Conservation (phyloP, 2,797 vertebrate species). For the Enteromius unitaeniatus region DNA sequence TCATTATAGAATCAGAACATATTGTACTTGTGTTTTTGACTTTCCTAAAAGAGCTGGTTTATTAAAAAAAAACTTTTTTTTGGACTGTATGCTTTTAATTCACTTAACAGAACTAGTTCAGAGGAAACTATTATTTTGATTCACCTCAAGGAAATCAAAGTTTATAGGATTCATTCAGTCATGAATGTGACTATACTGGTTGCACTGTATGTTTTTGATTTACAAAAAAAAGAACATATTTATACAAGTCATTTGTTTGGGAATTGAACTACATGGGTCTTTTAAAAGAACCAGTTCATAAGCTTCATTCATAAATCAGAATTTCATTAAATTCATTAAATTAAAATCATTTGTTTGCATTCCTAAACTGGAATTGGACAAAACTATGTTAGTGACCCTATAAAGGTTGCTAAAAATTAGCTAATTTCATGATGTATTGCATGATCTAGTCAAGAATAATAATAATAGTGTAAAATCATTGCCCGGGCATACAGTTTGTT, state of each 20-base stretch:
- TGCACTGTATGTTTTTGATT: neutral
- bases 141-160: neutral
- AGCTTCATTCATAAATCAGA: neutral
- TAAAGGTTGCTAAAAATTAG: neutral
- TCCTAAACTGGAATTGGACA: neutral
- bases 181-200: neutral
- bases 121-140: neutral
- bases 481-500: neutral
- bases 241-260: neutral
- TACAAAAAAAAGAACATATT: neutral
- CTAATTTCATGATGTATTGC: neutral
- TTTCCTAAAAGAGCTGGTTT: neutral
- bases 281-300: neutral
- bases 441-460: neutral
- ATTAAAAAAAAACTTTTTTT: neutral
- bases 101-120: neutral
- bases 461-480: neutral
- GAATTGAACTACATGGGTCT: neutral
- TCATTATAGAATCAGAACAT: neutral
- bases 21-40: neutral
- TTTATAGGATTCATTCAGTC: neutral
- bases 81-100: neutral
- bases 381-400: neutral
- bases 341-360: neutral
- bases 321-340: no score